Percentiles rank a stretch among this genome's conserved stretches.
These are phyloP conservation scores for Leucoma salicis DNA, from an alignment of 2,888 invertebrate species.

Conservation along the genomic window DNA sequence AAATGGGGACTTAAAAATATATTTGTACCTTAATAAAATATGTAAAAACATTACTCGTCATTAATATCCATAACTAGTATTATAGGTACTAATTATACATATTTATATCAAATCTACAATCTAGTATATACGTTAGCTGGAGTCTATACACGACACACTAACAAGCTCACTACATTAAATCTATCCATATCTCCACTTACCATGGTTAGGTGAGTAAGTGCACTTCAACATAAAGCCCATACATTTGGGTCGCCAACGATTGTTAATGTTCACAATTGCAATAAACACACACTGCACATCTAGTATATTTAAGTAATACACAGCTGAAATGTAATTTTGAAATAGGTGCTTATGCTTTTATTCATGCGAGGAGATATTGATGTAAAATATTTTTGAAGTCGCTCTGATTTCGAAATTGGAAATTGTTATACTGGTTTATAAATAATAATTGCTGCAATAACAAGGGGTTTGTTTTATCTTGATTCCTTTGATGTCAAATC, in stretches of 20 bases:
- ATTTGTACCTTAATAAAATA: no score
- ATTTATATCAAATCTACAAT: no score
- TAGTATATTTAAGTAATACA: conserved; percentile 15
- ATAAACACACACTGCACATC: conserved; percentile 15
- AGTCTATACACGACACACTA: no score
- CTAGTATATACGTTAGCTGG: no score
- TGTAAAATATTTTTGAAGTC: not conserved
- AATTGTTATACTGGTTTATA: no score
- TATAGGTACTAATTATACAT: no score
- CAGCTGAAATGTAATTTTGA: conserved; percentile 26
- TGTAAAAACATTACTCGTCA: no score
- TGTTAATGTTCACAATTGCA: conserved; percentile 23
- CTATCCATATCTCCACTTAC: conserved; percentile 47
- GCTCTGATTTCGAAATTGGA: not conserved
- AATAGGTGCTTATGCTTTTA: conserved; percentile 9
- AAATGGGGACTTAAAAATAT: no score
- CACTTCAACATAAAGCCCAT: conserved; percentile 60
- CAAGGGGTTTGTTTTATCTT: no score
- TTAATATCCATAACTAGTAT: no score
- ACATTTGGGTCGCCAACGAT: conserved; percentile 48
- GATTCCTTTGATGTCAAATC: no score
- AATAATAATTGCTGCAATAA: no score
- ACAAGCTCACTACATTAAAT: conserved; percentile 13
- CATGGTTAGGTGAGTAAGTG: conserved; percentile 66
- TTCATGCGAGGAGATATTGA: not conserved